A percentile compares a stretch with the other conserved stretches of the same genome.
Conservation (phyloP, 2,797 vertebrate species). For the Microctenopoma stevenorrisi region DNA sequence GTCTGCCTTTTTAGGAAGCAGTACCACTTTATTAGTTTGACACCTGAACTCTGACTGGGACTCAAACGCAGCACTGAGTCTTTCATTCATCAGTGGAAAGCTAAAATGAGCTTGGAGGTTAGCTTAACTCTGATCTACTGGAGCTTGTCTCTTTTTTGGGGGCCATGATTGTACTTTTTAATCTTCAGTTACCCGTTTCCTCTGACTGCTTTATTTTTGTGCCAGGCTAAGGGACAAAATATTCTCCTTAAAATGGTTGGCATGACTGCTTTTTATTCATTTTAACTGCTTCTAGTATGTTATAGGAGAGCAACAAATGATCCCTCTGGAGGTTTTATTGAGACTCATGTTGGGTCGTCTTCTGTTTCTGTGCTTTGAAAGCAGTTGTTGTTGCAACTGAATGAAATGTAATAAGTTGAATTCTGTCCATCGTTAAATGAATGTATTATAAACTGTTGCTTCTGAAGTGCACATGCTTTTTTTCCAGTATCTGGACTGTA, state of each 20-base stretch:
- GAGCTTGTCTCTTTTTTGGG: too few relatives aligned
- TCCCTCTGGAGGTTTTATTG: conserved; percentile 36
- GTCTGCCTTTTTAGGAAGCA: not conserved
- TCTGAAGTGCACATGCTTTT: conserved; percentile 18
- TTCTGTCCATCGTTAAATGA: conserved; percentile 25
- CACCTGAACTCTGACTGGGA: conserved; percentile 25
- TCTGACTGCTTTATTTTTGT: too few relatives aligned
- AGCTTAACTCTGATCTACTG: too few relatives aligned
- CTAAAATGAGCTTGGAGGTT: not conserved
- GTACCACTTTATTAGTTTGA: conserved; percentile 4
- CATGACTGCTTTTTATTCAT: not conserved
- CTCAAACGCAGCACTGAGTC: too few relatives aligned
- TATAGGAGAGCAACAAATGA: not conserved
- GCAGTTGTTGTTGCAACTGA: conserved; percentile 39
- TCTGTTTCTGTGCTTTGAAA: conserved; percentile 42
- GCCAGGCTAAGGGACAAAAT: not conserved
- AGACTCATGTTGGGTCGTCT: conserved; percentile 78
- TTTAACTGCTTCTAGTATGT: not conserved
- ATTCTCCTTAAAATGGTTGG: not conserved
- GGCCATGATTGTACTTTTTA: not conserved
- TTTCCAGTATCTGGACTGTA: conserved; percentile 77
- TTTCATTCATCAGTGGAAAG: too few relatives aligned
- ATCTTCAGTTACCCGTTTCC: not conserved
- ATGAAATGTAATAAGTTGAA: conserved; percentile 21
- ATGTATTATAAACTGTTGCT: conserved; percentile 36